Conservation (phyloP, 2,797 vertebrate species). For the Ctenosaura bakeri region DNA sequence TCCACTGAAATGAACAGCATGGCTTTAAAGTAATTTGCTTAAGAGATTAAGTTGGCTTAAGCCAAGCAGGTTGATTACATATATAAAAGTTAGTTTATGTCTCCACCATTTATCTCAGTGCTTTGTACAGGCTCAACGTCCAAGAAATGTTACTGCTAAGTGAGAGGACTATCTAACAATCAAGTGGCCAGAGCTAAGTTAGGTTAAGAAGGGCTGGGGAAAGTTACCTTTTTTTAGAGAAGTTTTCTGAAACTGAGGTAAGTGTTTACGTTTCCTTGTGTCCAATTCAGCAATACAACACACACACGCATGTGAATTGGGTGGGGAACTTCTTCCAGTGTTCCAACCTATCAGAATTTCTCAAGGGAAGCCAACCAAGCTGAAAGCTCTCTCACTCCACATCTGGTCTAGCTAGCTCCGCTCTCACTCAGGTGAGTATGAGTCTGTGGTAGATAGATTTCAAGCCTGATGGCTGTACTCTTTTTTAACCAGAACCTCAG, state of each 20-base stretch:
- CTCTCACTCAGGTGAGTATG: not conserved
- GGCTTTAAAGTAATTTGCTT: not conserved
- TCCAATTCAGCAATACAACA: no score
- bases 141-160: not conserved
- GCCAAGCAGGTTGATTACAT: not conserved
- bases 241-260: no score
- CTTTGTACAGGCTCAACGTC: not conserved
- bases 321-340: no score
- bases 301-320: no score
- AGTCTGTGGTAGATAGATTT: not conserved
- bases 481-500: no score
- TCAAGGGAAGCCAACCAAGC: no score
- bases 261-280: no score
- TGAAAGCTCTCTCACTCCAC: no score
- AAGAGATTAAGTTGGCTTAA: not conserved
- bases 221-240: no score
- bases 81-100: not conserved
- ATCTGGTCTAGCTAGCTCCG: not conserved
- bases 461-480: not conserved
- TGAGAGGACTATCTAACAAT: not conserved
- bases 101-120: not conserved
- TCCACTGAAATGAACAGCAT: not conserved
- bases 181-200: not conserved
- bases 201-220: not conserved
- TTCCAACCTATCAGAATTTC: no score